These are phyloP conservation scores for Garrulus glandarius DNA, from an alignment of 2,797 vertebrate genomes.

Conservation along the genomic window DNA sequence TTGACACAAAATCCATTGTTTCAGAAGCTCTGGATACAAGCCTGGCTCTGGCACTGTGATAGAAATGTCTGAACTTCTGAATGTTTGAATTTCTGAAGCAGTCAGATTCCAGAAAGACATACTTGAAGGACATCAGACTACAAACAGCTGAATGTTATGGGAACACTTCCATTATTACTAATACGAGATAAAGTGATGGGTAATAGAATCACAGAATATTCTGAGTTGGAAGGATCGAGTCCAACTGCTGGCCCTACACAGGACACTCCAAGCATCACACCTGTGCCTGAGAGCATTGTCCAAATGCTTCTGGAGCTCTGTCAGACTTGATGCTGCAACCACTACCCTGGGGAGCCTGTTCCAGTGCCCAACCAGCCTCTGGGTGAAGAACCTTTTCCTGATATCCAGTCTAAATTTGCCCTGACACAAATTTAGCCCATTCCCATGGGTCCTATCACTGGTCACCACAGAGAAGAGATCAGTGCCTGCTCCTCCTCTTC, in stretches of 20 bases:
- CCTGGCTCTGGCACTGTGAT: neutral
- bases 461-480: neutral
- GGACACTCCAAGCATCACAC: neutral
- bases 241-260: neutral
- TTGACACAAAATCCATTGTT: constrained; percentile 3
- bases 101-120: neutral
- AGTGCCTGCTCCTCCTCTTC: neutral
- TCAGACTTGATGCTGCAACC: neutral
- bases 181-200: neutral
- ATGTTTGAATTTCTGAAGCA: neutral
- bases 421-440: neutral
- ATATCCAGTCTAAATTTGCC: neutral
- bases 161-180: neutral
- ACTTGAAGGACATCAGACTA: neutral
- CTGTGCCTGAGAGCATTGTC: neutral
- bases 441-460: neutral
- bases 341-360: neutral
- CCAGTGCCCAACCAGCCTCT: neutral
- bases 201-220: neutral
- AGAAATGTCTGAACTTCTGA: neutral
- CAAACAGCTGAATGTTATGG: neutral
- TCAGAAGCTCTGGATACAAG: neutral
- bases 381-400: neutral
- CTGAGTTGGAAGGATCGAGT: accelerated
- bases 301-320: neutral